Percentiles rank a stretch among this genome's conserved stretches.
These are phyloP conservation scores for Agrilus biguttatus DNA, from an alignment of 2,888 invertebrate species.

Conservation along the genomic window DNA sequence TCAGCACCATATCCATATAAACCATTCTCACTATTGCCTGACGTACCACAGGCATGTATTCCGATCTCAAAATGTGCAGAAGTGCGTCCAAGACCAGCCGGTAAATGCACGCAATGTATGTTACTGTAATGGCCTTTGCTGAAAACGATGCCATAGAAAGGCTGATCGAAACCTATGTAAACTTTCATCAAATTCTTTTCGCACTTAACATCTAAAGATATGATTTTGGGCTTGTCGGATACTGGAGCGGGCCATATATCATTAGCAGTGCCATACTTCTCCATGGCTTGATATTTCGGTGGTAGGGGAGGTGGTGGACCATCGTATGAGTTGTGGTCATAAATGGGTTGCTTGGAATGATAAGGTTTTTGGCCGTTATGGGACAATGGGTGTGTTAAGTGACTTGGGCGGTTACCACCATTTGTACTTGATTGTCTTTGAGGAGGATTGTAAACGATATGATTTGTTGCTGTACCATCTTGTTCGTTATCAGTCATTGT, in stretches of 20 bases:
- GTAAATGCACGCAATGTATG: conserved; percentile 80
- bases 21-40: conserved; percentile 85
- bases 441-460: conserved; percentile 31
- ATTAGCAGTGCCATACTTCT: conserved; percentile 33
- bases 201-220: conserved; percentile 84
- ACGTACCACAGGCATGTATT: conserved; percentile 82
- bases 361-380: conserved; percentile 32
- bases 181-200: conserved; percentile 91
- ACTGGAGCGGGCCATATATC: conserved; percentile 78
- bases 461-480: conserved; percentile 35
- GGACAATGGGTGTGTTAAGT: conserved; percentile 16
- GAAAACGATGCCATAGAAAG: conserved; percentile 91
- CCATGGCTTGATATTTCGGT: conserved; percentile 26
- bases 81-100: conserved; percentile 73
- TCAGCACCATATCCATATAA: conserved; percentile 75
- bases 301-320: conserved; percentile 51
- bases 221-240: conserved; percentile 86
- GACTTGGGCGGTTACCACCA: conserved; percentile 35
- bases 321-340: conserved; percentile 44
- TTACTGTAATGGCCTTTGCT: conserved; percentile 91
- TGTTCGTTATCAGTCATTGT: conserved; percentile 40
- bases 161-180: conserved; percentile 84
- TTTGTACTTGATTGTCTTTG: conserved; percentile 26
- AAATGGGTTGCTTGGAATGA: conserved; percentile 25
- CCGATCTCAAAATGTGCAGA: conserved; percentile 85